Percentiles rank a stretch among this genome's conserved stretches.
These are phyloP conservation scores for Microtus oregoni DNA, from an alignment of 2,113 vertebrate genomes.

Conservation along the genomic window DNA sequence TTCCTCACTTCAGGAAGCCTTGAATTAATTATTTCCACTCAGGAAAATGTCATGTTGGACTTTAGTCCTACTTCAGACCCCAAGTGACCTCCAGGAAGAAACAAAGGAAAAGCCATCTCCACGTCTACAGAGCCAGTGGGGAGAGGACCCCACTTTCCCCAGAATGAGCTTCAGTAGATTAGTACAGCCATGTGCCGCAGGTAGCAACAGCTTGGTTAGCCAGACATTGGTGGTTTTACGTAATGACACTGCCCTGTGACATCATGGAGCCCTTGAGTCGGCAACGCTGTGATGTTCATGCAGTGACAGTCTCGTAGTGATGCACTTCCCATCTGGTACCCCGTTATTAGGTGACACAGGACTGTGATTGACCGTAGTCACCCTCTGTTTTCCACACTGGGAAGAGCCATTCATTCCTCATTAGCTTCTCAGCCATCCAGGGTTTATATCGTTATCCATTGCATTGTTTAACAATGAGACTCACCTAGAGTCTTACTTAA, in stretches of 20 bases:
- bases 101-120: background rate
- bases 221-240: background rate
- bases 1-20: constrained; percentile 75
- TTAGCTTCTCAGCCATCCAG: background rate
- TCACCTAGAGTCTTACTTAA: background rate
- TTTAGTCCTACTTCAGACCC: constrained; percentile 44
- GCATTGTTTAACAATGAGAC: background rate
- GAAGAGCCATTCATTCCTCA: background rate
- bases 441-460: background rate
- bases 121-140: background rate
- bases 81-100: constrained; percentile 53
- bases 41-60: constrained; percentile 67
- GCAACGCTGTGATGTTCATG: too few species aligned
- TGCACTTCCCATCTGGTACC: background rate
- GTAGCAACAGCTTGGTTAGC: background rate
- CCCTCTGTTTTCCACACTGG: background rate
- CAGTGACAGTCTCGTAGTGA: background rate
- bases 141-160: background rate
- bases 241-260: too few species aligned
- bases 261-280: background rate
- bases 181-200: background rate
- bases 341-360: background rate
- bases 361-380: background rate
- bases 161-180: background rate
- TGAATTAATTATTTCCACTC: constrained; percentile 80